phyloP scores from a whole-genome alignment of 2,797 vertebrate genomes.

The Gobio occitaniae region DNA sequence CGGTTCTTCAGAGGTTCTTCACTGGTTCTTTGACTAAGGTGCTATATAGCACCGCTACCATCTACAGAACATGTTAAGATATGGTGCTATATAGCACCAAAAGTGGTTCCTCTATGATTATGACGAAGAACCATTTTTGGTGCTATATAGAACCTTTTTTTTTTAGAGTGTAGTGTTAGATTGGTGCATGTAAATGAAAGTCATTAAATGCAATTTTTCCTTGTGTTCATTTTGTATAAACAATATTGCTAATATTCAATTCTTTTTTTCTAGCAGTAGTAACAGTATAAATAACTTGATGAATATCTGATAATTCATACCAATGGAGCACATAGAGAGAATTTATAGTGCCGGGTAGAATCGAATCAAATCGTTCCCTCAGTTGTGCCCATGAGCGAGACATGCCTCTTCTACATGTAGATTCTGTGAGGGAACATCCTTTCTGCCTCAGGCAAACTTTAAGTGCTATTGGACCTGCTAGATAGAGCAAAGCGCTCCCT shows the following conservation, averaged over 20 bases:
- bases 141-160: background rate
- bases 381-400: conserved; percentile 23
- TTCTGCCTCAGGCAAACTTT: conserved; percentile 38
- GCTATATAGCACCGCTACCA: too few relatives aligned
- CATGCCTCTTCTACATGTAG: conserved; percentile 38
- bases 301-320: conserved; percentile 12
- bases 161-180: background rate
- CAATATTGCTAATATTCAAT: background rate
- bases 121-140: too few relatives aligned
- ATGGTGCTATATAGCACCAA: too few relatives aligned
- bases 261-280: background rate
- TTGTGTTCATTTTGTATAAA: background rate
- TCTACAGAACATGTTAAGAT: too few relatives aligned
- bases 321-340: background rate
- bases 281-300: background rate
- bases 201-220: background rate
- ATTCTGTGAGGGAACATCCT: conserved; percentile 36
- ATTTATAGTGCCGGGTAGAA: background rate
- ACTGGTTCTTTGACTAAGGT: too few relatives aligned
- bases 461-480: conserved; percentile 42
- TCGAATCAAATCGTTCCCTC: background rate
- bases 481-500: conserved; percentile 21
- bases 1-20: too few relatives aligned
- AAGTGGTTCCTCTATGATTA: too few relatives aligned
- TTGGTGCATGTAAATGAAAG: background rate